These are phyloP conservation scores for Cynopterus sphinx DNA, from an alignment of 2,797 vertebrate genomes.

Conservation along the genomic window DNA sequence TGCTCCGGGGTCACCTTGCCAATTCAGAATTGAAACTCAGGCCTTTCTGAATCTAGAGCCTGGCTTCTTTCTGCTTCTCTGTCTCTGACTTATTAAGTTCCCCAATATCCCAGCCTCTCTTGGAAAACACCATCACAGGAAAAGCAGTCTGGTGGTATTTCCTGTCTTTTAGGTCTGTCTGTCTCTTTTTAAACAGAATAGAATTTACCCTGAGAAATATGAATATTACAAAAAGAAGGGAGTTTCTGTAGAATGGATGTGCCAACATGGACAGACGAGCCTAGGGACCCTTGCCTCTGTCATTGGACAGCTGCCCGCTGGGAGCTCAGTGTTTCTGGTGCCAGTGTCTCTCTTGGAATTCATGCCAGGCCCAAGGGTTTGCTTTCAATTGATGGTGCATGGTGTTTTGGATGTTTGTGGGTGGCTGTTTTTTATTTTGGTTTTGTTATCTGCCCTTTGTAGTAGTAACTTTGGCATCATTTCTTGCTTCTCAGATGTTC, in stretches of 20 bases:
- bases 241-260: neutral
- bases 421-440: conserved; percentile 67
- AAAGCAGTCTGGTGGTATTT: conserved; percentile 59
- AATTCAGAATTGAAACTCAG: neutral
- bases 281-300: conserved; percentile 27
- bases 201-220: conserved; percentile 30
- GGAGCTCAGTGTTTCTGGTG: neutral
- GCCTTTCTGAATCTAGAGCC: neutral
- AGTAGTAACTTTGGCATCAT: conserved; percentile 51
- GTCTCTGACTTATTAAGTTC: conserved; percentile 18
- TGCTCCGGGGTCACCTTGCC: neutral
- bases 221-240: conserved; percentile 13
- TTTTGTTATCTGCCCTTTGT: conserved; percentile 73
- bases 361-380: conserved; percentile 41
- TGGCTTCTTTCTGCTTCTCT: conserved; percentile 11
- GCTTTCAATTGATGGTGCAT: conserved; percentile 56
- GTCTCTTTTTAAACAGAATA: conserved; percentile 27
- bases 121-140: conserved; percentile 51
- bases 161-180: conserved; percentile 52
- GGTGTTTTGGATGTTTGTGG: conserved; percentile 59
- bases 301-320: neutral
- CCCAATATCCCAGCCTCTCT: conserved; percentile 45
- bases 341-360: neutral
- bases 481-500: conserved; percentile 57
- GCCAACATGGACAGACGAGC: conserved; percentile 61